A percentile compares a stretch with the other conserved stretches of the same genome.
Evolutionary conservation across 2,113 vertebrate genomes (phyloP).

Genomic region (Gnathonemus echidnorhynchus): DNA sequence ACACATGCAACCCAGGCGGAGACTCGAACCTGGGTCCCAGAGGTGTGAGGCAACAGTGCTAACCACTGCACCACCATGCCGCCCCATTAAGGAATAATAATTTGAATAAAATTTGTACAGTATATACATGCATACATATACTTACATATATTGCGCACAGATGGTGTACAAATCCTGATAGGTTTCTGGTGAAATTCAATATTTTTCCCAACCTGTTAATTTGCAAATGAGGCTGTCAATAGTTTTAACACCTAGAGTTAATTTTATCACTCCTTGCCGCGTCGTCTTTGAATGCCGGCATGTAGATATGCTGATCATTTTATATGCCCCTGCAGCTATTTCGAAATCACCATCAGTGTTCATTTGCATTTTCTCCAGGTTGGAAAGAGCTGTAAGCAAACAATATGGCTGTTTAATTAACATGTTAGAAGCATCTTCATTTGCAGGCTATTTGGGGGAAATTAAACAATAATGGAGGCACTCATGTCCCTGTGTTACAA

Average conservation of each 20-base stretch:
- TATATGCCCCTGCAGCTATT: neutral
- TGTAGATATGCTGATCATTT: neutral
- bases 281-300: neutral
- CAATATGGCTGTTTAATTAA: slow-evolving; percentile 18
- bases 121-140: neutral
- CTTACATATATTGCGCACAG: neutral
- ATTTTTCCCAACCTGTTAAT: neutral
- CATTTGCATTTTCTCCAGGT: slow-evolving; percentile 1
- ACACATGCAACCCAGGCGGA: too few species aligned
- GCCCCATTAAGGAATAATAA: neutral
- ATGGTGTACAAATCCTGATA: neutral
- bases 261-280: neutral
- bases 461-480: slow-evolving; percentile 14
- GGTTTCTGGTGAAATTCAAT: neutral
- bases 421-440: slow-evolving; percentile 16
- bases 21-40: too few species aligned
- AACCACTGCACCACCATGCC: too few species aligned
- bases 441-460: slow-evolving; percentile 14
- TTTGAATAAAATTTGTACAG: neutral
- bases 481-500: slow-evolving; percentile 3
- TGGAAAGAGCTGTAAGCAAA: slow-evolving; percentile 12
- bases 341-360: neutral
- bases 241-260: neutral
- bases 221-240: neutral
- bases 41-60: too few species aligned